Base-by-base conservation (phyloP, 2,888 invertebrate species). In the Pinctada fucata region DNA sequence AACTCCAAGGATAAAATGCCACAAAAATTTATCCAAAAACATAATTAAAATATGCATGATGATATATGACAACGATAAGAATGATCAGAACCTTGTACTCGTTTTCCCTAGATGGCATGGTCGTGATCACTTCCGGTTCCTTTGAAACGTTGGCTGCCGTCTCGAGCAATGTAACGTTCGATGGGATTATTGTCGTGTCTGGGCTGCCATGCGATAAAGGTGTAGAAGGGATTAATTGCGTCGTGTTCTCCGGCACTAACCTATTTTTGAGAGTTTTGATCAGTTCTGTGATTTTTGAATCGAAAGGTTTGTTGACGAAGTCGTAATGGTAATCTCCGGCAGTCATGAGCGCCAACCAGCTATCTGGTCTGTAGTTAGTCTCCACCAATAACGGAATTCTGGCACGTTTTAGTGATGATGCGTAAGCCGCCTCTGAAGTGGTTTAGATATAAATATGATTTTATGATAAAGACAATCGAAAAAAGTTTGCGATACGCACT, bases 331-430 rank as follows among this genome's bases (percentile, higher is more conserved):
- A 77, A 8, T 66, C 67, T 4, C 76, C 76, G 3, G 76, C 76
- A 5, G 72, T 77, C 76, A 77, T 77, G 2, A 77, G n/a, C 47
- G 67, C 76, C 6, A 77, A 70, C 76, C 76, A 77, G 2, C 76
- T 70, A 16, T 77, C 76, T n/a, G 76, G 49, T 52, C n/a, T 49
- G 48, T 72, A 77, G 4, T 48, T 65, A 3, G 65, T 51, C 1
- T 77, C 76, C n/a, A 77, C 76, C 5, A 72, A 51, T 2, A 77
- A 48, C 31, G 76, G 76, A 8, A 77, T 72, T 3, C 66, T 51
- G 3, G 13, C 50, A 66, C 16, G 58, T 48, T 77, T 77, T 72
- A 72, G 48, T 4, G 66, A 67, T 4, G 72, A 71, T n/a, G 76
- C 76, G 16, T 72, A 77, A 4, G 76, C 76, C 4, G 76, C 76